These are phyloP conservation scores for Gymnoscelis rufifasciata DNA, from an alignment of 2,888 invertebrate species.

Conservation along the genomic window DNA sequence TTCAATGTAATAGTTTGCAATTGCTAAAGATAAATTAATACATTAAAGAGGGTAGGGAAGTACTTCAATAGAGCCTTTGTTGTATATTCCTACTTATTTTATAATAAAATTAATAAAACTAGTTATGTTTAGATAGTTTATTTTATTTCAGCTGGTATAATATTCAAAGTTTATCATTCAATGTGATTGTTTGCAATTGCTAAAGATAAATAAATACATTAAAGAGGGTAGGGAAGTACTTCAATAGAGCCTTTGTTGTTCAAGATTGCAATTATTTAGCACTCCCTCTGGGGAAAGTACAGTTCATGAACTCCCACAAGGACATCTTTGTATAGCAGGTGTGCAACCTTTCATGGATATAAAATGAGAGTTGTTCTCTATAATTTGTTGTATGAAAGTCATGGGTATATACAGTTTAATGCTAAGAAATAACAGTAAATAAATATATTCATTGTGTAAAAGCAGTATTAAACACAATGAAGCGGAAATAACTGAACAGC, in stretches of 20 bases:
- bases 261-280: neutral
- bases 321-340: constrained; percentile 16
- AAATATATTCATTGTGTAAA: neutral
- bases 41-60: no score
- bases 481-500: neutral
- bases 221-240: neutral
- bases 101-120: no score
- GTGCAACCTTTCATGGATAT: constrained; percentile 6
- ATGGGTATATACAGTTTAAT: neutral
- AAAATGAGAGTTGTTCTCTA: constrained; percentile 3
- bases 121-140: no score
- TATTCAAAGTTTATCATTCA: no score
- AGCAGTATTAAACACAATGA: neutral
- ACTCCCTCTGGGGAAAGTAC: constrained; percentile 14
- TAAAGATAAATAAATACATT: no score
- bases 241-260: neutral
- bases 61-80: no score
- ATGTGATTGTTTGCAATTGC: no score
- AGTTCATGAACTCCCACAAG: constrained; percentile 24
- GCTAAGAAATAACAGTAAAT: neutral
- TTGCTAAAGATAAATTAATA: no score
- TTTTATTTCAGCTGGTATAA: no score
- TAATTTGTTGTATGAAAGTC: neutral
- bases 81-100: no score
- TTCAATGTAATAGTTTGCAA: no score